These are phyloP conservation scores for Chrysodeixis includens DNA, from an alignment of 2,888 invertebrate genomes.

Conservation along the genomic window DNA sequence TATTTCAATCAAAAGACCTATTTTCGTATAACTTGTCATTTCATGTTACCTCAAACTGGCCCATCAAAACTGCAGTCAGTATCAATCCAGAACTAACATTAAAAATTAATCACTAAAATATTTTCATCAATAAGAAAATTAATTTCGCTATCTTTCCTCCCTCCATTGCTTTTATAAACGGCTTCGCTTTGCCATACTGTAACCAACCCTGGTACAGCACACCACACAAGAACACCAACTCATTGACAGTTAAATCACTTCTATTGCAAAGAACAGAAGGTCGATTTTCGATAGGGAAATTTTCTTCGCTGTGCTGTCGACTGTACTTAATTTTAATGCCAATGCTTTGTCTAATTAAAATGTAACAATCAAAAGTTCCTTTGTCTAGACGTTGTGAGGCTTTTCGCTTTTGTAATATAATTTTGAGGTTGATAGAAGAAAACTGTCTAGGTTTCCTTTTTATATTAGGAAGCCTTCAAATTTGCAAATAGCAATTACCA, in stretches of 20 bases:
- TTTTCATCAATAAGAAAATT: slow-evolving; percentile 36
- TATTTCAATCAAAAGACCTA: no score
- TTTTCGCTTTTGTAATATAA: slow-evolving; percentile 22
- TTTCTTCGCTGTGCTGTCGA: neutral
- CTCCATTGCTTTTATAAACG: slow-evolving; percentile 26
- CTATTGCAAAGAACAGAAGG: neutral
- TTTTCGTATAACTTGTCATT: no score
- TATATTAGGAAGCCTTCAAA: neutral
- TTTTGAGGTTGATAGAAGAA: slow-evolving; percentile 6
- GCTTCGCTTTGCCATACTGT: slow-evolving; percentile 53
- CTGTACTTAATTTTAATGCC: slow-evolving; percentile 66
- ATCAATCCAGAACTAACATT: neutral
- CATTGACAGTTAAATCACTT: neutral
- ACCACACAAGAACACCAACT: neutral
- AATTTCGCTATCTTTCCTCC: slow-evolving; percentile 30
- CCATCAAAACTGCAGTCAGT: neutral
- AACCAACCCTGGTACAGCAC: slow-evolving; percentile 49
- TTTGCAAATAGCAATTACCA: no score
- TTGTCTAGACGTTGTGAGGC: slow-evolving; percentile 36
- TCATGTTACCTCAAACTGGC: no score
- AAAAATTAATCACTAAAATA: slow-evolving; percentile 15
- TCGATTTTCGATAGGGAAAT: neutral
- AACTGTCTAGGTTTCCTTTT: neutral
- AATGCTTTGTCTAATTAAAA: slow-evolving; percentile 73
- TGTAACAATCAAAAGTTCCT: slow-evolving; percentile 60